A percentile compares a stretch with the other conserved stretches of the same genome.
phyloP scores from a whole-genome alignment of 2,113 vertebrate species.

The Microcebus jonahi region DNA sequence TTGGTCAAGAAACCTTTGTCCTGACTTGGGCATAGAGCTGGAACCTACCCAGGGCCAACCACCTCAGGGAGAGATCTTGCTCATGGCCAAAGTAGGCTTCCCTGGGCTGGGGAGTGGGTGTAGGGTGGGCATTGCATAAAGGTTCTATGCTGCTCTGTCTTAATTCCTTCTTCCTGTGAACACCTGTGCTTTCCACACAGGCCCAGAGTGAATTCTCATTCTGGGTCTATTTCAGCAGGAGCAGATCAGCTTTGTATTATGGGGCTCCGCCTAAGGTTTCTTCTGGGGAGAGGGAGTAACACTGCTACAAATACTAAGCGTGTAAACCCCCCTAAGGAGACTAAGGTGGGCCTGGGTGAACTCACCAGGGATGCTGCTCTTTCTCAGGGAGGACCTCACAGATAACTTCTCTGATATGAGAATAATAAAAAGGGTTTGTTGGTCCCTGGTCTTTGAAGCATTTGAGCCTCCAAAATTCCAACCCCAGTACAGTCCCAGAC shows the following conservation, averaged over 20 bases:
- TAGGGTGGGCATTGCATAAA: neutral
- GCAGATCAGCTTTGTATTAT: neutral
- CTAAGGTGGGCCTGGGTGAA: neutral
- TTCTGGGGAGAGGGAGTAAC: neutral
- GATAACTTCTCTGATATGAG: conserved; percentile 24
- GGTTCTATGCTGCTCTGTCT: conserved; percentile 4
- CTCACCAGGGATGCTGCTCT: conserved; percentile 17
- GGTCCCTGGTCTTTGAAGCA: conserved; percentile 16
- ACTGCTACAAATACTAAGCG: neutral
- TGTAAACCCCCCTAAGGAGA: neutral
- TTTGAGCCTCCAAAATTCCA: conserved; percentile 35
- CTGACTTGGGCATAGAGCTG: conserved; percentile 7
- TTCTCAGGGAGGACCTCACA: conserved; percentile 35
- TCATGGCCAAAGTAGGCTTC: neutral
- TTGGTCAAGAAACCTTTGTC: conserved; percentile 6
- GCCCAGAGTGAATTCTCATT: conserved; percentile 36
- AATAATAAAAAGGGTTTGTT: conserved; percentile 49
- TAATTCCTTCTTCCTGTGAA: conserved; percentile 37
- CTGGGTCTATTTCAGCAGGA: neutral
- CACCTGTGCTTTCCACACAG: conserved; percentile 25
- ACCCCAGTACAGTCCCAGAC: neutral
- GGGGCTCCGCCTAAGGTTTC: neutral
- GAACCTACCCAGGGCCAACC: neutral
- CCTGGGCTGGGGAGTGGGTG: neutral
- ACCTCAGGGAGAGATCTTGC: neutral